These are phyloP conservation scores for Lycodopsis pacificus DNA, from an alignment of 2,797 vertebrate genomes.

Conservation along the genomic window DNA sequence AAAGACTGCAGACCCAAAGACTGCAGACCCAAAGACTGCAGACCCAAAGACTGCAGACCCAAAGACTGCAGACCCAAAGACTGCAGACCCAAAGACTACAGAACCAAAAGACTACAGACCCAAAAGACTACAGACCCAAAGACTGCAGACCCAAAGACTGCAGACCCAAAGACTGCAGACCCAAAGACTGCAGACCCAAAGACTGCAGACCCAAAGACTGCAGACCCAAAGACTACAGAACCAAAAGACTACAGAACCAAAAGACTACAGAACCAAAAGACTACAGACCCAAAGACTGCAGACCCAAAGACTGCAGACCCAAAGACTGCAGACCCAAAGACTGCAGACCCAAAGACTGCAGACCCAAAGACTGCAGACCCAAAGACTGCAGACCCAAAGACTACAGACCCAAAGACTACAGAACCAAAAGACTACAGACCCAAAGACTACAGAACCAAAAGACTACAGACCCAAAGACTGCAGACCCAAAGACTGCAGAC, in stretches of 20 bases:
- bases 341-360: neutral
- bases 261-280: neutral
- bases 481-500: constrained; percentile 4
- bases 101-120: neutral
- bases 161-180: constrained; percentile 1
- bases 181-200: no score
- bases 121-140: neutral
- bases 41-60: no score
- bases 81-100: no score
- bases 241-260: no score
- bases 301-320: constrained; percentile 13
- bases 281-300: constrained; percentile 2
- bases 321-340: constrained; percentile 1
- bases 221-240: no score
- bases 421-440: constrained; percentile 20
- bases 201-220: no score
- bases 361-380: neutral
- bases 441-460: neutral
- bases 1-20: no score
- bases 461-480: neutral
- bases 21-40: no score
- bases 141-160: neutral
- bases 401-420: neutral
- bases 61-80: neutral
- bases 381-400: no score